phyloP scores from a whole-genome alignment of 2,113 vertebrate species.

The Pachypanchax playfairii region DNA sequence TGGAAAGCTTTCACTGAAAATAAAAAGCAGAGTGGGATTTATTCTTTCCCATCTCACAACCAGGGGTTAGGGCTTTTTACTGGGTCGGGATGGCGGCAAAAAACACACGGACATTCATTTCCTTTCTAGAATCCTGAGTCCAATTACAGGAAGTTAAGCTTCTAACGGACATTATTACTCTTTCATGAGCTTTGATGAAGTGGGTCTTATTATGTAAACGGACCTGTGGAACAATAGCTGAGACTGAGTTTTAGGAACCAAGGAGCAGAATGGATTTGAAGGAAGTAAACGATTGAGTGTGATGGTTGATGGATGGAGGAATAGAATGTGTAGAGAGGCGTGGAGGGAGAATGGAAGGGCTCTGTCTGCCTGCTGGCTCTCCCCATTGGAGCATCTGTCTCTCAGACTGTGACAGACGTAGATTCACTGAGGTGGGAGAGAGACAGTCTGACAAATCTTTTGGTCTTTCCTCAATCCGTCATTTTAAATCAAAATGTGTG shows the following conservation, averaged over 20 bases:
- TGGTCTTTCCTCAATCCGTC: constrained; percentile 22
- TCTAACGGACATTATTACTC: neutral
- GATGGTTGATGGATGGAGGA: constrained; percentile 50
- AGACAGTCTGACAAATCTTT: constrained; percentile 34
- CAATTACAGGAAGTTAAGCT: neutral
- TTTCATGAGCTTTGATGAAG: neutral
- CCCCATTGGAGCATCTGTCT: constrained; percentile 75
- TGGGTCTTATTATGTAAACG: constrained; percentile 16
- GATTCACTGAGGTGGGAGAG: constrained; percentile 57
- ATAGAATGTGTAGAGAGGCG: constrained; percentile 41
- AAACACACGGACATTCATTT: too few relatives aligned
- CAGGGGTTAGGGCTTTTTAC: too few relatives aligned
- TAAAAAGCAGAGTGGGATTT: too few relatives aligned
- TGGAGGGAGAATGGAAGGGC: constrained; percentile 39
- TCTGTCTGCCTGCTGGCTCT: constrained; percentile 69
- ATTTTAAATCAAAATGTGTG: constrained; percentile 16
- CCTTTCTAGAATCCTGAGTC: too few relatives aligned
- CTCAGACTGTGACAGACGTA: constrained; percentile 70
- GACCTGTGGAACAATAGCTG: constrained; percentile 31
- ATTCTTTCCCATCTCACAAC: too few relatives aligned
- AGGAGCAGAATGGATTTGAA: constrained; percentile 8
- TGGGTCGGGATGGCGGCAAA: too few relatives aligned
- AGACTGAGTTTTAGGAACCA: constrained; percentile 1
- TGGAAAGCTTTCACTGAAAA: neutral
- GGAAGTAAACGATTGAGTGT: constrained; percentile 4